A percentile compares a stretch with the other conserved stretches of the same genome.
Conservation (phyloP, 2,797 vertebrate species). For the Pangasius krempfi region DNA sequence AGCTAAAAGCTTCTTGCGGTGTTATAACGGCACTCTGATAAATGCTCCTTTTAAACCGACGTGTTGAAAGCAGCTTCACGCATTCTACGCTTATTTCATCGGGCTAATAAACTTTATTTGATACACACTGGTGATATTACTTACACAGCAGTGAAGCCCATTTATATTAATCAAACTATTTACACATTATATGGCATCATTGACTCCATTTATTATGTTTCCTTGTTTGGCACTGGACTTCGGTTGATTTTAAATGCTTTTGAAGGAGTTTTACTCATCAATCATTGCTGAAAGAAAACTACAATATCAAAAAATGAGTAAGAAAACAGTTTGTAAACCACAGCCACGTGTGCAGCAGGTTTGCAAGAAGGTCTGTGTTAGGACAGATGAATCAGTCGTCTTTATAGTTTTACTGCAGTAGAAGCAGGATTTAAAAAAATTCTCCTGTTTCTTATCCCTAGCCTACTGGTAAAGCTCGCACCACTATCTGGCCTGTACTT, state of each 20-base stretch:
- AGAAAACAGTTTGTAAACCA: not conserved
- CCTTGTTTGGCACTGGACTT: not conserved
- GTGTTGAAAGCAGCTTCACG: not conserved
- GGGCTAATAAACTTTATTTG: not conserved
- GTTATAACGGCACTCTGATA: not conserved
- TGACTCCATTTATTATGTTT: not conserved
- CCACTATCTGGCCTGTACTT: not conserved
- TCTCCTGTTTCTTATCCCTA: not conserved
- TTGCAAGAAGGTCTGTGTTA: not conserved
- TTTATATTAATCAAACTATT: not conserved
- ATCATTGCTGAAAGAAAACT: not conserved
- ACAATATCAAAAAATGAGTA: not conserved
- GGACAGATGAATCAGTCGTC: not conserved
- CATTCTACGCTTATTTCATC: not conserved
- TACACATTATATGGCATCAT: not conserved
- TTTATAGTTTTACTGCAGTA: not conserved
- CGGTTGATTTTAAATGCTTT: not conserved
- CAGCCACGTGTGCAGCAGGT: not conserved
- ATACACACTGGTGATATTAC: not conserved
- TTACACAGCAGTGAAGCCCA: not conserved
- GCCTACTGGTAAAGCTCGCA: not conserved
- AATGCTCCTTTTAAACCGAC: not conserved
- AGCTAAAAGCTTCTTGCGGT: not conserved
- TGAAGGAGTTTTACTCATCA: not conserved
- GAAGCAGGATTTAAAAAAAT: not conserved